phyloP scores from a whole-genome alignment of 2,797 vertebrate species.

The Pempheris klunzingeri region DNA sequence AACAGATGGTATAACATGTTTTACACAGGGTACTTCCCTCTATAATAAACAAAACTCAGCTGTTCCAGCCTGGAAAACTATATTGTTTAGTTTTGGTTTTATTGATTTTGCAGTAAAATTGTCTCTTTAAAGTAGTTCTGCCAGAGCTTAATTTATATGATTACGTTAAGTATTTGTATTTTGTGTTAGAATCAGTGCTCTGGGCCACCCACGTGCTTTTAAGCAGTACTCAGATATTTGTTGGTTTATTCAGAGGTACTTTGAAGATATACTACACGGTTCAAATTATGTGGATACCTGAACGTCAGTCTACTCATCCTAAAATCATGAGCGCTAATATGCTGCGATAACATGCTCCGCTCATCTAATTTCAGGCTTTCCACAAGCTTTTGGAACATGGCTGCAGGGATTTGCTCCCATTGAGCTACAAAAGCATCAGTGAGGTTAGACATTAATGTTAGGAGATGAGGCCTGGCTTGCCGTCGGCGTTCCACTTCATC shows the following conservation, averaged over 20 bases:
- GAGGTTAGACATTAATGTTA: constrained; percentile 11
- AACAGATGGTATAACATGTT: constrained; percentile 45
- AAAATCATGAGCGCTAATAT: not conserved
- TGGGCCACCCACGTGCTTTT: not conserved
- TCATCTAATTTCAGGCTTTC: constrained; percentile 1
- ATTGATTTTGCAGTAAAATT: constrained; percentile 17
- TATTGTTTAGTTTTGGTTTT: constrained; percentile 12
- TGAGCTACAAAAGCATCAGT: not conserved
- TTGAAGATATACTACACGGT: not conserved
- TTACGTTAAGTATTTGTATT: not conserved
- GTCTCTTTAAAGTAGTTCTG: constrained; percentile 11
- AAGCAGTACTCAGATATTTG: not conserved
- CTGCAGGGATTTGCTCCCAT: constrained; percentile 12
- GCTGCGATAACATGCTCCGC: not conserved
- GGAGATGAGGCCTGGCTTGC: constrained; percentile 6
- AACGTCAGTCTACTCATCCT: not conserved
- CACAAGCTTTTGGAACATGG: not conserved
- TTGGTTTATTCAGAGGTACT: not conserved
- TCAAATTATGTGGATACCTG: not conserved
- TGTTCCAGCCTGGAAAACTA: constrained; percentile 5
- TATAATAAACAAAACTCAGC: constrained; percentile 39
- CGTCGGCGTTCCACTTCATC: not conserved
- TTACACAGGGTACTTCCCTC: constrained; percentile 4
- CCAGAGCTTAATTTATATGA: constrained; percentile 7
- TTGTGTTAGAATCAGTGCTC: not conserved